Base-by-base conservation (phyloP, 2,888 invertebrate species). In the Romanomermis culicivorax region DNA sequence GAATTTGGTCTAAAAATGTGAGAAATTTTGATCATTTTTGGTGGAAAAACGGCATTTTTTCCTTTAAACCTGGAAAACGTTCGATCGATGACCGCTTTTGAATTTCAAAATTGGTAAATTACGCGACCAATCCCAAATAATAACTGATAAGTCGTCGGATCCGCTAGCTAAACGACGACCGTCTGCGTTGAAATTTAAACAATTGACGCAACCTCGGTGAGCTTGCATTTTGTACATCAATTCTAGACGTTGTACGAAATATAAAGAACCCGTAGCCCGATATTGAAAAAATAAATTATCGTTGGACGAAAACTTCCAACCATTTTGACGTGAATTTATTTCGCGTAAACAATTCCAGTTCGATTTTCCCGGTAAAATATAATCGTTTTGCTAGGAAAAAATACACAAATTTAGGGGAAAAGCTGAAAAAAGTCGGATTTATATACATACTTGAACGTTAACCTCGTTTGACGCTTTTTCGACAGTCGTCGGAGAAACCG, bases 161-260 rank as follows among this genome's bases (percentile, higher is more conserved):
- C 87, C 88, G 61, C 85, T 85, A 2, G 83, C 85, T 58, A 91
- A 71, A 48, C 83, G 74, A 47, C 79, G 77, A 1, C 83, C 83
- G 69, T 78, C 74, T 58, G 78, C 78, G 68, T 88, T 88, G 70
- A 91, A 91, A 72, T 85, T 82, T 55, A 91, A 77, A 57, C 84
- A 81, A 74, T 91, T 91, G 2, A 91, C 89, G 74, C 89, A 89
- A 58, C 88, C 88, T 63, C 74, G 76, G 70, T 91, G 91, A 60
- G 79, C 78, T 58, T 80, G 77, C 63, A 91, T 74, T 64, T 78
- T 78, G 63, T 80, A 79, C 70, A 82, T 77, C 50, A 84, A 76
- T 67, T 84, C 79, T 67, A 91, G 75, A 61, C 85, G 78, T 70
- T 85, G 82, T 11, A 86, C 82, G 60, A 79, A 78, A 65, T 83